These are phyloP conservation scores for Oikopleura albicans DNA, from an alignment of 23 tunicate genomes.

Conservation along the genomic window DNA sequence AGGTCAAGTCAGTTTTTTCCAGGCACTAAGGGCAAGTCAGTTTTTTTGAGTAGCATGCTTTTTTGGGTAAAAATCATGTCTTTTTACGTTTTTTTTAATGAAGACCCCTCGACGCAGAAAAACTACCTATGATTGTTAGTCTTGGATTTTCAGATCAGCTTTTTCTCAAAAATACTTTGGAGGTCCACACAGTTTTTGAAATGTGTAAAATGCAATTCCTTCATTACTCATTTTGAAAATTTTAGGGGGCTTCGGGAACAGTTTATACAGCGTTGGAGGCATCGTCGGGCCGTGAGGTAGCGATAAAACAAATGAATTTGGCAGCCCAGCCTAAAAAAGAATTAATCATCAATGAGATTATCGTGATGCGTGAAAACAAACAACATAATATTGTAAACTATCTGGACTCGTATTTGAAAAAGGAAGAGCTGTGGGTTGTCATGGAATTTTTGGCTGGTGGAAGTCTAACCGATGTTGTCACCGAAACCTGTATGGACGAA, in stretches of 20 bases:
- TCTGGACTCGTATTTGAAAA: slow-evolving; percentile 76
- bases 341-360: slow-evolving; percentile 78
- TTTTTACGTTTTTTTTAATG: too few relatives aligned
- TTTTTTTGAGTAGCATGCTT: too few relatives aligned
- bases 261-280: slow-evolving; percentile 70
- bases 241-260: slow-evolving; percentile 74
- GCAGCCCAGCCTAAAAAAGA: slow-evolving; percentile 67
- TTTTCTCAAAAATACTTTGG: too few relatives aligned
- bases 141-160: too few relatives aligned
- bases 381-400: slow-evolving; percentile 84
- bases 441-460: slow-evolving; percentile 96
- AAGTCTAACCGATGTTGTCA: slow-evolving; percentile 73
- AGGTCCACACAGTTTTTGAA: too few relatives aligned
- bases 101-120: too few relatives aligned
- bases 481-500: slow-evolving; percentile 58
- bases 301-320: slow-evolving; percentile 87
- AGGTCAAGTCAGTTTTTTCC: too few relatives aligned
- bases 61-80: too few relatives aligned
- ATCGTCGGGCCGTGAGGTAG: slow-evolving; percentile 56
- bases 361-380: slow-evolving; percentile 85
- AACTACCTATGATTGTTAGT: too few relatives aligned
- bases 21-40: too few relatives aligned
- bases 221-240: too few relatives aligned
- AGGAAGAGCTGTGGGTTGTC: slow-evolving; percentile 94
- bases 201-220: too few relatives aligned